Conservation (phyloP, 2,113 vertebrate species). For the Pedetes capensis region DNA sequence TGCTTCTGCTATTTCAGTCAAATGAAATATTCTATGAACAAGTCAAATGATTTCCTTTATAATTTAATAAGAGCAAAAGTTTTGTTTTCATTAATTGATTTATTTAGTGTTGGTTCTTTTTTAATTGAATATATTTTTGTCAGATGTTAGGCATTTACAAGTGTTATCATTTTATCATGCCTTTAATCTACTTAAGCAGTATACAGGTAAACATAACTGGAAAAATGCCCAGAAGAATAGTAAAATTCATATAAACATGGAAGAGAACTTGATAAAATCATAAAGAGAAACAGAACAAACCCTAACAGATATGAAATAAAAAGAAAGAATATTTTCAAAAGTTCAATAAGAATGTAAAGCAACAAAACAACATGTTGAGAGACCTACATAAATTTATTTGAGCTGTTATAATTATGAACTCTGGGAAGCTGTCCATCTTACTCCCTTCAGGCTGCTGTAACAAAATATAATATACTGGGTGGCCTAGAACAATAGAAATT, state of each 20-base stretch:
- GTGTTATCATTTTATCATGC: background rate
- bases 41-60: slow-evolving; percentile 53
- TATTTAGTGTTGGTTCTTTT: background rate
- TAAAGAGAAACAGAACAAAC: slow-evolving; percentile 39
- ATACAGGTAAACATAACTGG: slow-evolving; percentile 61
- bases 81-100: slow-evolving; percentile 19
- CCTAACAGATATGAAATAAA: slow-evolving; percentile 23
- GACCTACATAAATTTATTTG: background rate
- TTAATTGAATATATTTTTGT: slow-evolving; percentile 62
- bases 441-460: background rate
- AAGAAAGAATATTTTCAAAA: background rate
- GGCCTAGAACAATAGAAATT: background rate
- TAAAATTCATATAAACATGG: slow-evolving; percentile 27
- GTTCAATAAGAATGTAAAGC: background rate
- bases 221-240: background rate
- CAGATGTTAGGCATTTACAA: slow-evolving; percentile 67
- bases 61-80: slow-evolving; percentile 55
- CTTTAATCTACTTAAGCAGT: slow-evolving; percentile 29
- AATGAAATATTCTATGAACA: slow-evolving; percentile 66
- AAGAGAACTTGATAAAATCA: slow-evolving; percentile 51
- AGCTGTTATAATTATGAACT: background rate
- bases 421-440: background rate
- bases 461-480: background rate
- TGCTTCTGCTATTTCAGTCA: slow-evolving; percentile 58
- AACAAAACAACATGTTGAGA: background rate